phyloP scores from a whole-genome alignment of 2,113 vertebrate genomes.

The Dissostichus mawsoni region DNA sequence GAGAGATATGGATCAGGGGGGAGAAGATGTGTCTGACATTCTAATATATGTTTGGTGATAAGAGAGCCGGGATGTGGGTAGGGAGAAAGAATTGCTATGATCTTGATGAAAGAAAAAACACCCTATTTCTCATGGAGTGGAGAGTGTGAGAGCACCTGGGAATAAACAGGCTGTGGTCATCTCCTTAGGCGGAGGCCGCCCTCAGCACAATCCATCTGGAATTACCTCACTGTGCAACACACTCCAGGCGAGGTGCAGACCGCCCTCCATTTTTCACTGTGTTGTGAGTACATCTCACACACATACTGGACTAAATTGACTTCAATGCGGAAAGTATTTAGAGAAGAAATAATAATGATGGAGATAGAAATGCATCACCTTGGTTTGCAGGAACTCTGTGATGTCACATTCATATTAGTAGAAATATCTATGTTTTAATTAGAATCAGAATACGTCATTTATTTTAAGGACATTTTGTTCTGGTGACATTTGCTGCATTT shows the following conservation, averaged over 20 bases:
- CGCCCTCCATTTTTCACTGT: slow-evolving; percentile 1
- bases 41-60: slow-evolving; percentile 68
- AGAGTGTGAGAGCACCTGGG: slow-evolving; percentile 31
- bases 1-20: slow-evolving; percentile 61
- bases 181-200: slow-evolving; percentile 49
- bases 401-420: too few species aligned
- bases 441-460: too few species aligned
- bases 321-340: background rate
- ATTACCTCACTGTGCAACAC: slow-evolving; percentile 39
- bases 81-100: slow-evolving; percentile 46
- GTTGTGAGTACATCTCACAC: background rate
- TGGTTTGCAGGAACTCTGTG: too few species aligned
- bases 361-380: too few species aligned
- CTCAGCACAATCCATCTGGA: slow-evolving; percentile 55
- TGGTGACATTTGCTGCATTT: too few species aligned
- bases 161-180: slow-evolving; percentile 45
- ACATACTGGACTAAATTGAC: background rate
- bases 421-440: too few species aligned
- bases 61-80: slow-evolving; percentile 20
- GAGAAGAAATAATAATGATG: background rate
- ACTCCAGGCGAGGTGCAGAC: slow-evolving; percentile 4
- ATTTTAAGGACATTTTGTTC: too few species aligned
- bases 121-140: slow-evolving; percentile 46
- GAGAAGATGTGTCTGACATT: slow-evolving; percentile 73
- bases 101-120: slow-evolving; percentile 31